Base-by-base conservation (phyloP, 2,888 invertebrate genomes). In the Parelbella ahira region DNA sequence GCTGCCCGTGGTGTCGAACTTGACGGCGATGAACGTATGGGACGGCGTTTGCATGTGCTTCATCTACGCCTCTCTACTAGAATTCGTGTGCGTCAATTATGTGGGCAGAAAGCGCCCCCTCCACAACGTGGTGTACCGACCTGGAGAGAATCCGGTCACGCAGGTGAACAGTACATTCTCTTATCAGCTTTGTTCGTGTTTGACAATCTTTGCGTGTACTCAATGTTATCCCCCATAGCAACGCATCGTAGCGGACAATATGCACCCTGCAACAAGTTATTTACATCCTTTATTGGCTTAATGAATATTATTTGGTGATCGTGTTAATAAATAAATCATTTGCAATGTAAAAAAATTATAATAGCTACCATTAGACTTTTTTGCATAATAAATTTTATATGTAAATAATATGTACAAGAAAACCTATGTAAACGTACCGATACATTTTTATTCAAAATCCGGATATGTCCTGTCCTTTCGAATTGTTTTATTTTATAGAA, bases 31-130 rank as follows among this genome's bases (percentile, higher is more conserved):
- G 97, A 97, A 97, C 88, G 95, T 97, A 36, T 97, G 97, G 97
- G 97, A 97, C 77, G 97, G 97, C 47, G 97, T 97, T 53, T 97
- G 97, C 81, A 97, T 97, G 97, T 97, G 96, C 83, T 97, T 97
- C 90, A 97, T 97, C 78, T 97, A 97, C 88, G 97, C 97, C 46
- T 96, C 96, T 37, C 90, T 97, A 45, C 90, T 97, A 61, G 97
- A 97, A 84, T 97, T 97, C 80, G 97, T 97, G 37, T 96, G 96
- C 83, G 97, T 97, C 68, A 97, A 97, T 90, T 97, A 97, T 84
- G 95, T 97, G 52, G 97, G 97, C 50, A 91, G 97, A 45, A 97
- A 96, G 74, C 89, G 96, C 59, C 96, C 96, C 36, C 89, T 95
- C 48, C 95, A 95, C 88, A 95, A 96, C 79, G 94, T 95, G 50